Evolutionary conservation across 2,797 vertebrate genomes (phyloP).

Genomic region (Nothura maculosa): DNA sequence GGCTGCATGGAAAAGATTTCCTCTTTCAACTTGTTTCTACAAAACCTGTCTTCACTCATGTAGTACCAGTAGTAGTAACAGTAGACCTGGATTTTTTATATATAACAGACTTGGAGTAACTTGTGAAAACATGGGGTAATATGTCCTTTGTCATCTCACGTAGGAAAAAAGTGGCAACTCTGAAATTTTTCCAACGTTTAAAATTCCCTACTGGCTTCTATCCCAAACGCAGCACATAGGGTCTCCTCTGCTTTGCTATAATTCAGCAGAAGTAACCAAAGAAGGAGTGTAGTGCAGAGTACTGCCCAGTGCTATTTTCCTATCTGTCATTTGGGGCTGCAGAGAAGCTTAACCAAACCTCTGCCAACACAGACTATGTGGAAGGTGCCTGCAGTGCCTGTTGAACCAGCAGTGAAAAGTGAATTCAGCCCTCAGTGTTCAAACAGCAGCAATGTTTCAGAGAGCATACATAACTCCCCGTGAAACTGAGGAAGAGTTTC

Average conservation of each 20-base stretch:
- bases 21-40: neutral
- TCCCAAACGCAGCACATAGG: neutral
- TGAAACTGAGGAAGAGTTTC: neutral
- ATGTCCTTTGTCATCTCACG: neutral
- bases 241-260: neutral
- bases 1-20: neutral
- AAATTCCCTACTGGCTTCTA: neutral
- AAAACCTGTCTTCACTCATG: neutral
- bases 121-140: neutral
- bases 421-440: neutral
- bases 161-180: neutral
- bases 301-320: neutral
- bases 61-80: neutral
- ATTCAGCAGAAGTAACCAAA: neutral
- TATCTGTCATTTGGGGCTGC: neutral
- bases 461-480: neutral
- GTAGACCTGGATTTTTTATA: neutral
- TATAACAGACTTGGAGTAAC: neutral
- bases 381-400: neutral
- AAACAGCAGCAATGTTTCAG: neutral
- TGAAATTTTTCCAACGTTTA: neutral
- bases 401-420: neutral
- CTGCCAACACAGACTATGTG: fast-evolving
- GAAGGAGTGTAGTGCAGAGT: neutral
- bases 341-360: neutral